phyloP scores from a whole-genome alignment of 2,888 invertebrate genomes.

The Macrophya alboannulata region DNA sequence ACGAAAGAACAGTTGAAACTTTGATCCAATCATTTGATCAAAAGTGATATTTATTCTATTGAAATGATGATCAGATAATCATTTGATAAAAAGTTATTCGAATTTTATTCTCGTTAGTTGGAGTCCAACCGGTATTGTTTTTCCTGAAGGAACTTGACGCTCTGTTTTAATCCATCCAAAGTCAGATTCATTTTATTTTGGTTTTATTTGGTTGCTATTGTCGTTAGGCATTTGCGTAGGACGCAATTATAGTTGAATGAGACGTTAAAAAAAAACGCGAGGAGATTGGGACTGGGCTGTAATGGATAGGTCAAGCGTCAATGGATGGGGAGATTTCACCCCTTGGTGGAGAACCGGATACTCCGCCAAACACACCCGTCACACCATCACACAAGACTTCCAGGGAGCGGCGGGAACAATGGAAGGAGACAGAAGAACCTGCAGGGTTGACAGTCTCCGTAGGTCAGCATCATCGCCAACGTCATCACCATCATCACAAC shows the following conservation, averaged over 20 bases:
- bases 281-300: conserved; percentile 78
- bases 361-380: conserved; percentile 79
- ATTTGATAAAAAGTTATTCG: not conserved
- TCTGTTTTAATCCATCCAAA: conserved; percentile 17
- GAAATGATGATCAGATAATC: not conserved
- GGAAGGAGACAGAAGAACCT: conserved; percentile 75
- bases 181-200: conserved; percentile 44
- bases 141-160: conserved; percentile 39
- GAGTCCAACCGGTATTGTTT: not conserved
- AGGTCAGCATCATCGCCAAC: conserved; percentile 74
- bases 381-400: conserved; percentile 77
- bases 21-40: not conserved
- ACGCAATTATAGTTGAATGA: conserved; percentile 76
- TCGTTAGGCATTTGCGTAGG: conserved; percentile 78
- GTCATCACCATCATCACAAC: conserved; percentile 80
- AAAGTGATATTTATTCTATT: not conserved
- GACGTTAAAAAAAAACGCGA: conserved; percentile 65
- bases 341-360: conserved; percentile 77
- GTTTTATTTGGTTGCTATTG: conserved; percentile 76
- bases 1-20: not conserved
- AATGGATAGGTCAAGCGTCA: conserved; percentile 80
- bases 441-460: conserved; percentile 75
- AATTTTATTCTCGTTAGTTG: not conserved
- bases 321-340: conserved; percentile 78
- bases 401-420: conserved; percentile 65